Base-by-base conservation (phyloP, 2,888 invertebrate species). In the Punctoribates punctum region DNA sequence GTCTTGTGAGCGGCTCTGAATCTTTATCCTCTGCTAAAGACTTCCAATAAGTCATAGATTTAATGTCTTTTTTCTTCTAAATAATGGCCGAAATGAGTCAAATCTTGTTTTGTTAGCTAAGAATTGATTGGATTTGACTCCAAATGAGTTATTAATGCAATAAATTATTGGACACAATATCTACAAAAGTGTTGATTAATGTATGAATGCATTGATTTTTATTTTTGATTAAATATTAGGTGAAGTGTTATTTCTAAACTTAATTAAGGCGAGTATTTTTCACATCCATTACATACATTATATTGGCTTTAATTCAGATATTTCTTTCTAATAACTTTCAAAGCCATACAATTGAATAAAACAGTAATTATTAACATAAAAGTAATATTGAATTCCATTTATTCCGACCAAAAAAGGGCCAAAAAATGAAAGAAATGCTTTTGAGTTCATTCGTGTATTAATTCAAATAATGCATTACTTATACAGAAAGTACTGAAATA, bases 201-300 rank as follows among this genome's bases (percentile, higher is more conserved):
- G 29, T 34, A n/a, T 15, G 34, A 11, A 27, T 9, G 17, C 8
- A 29, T 27, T 62, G 34, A 34, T 62, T 34, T 62, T 62, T 13
- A 27, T 23, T 34, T 62, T 27, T 29, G 27, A 29, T 62, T 62
- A 62, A 29, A 62, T 27, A 62, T 62, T 62, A 62, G 34, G 1
- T 70, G 34, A 42, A 70, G 42, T 42, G 70, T 38, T 34, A 34
- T 34, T 34, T 34, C 34, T 42, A 38, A 13, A 70, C 29, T 70
- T 38, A 70, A 70, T 70, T 70, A 70, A 70, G 70, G 42, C 70
- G 38, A 70, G 20, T 38, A 65, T 62, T 27, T 11, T 62, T n/a
- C 9, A 23, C 4, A 9, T 27, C 3, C 60, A 20, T 42, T 42
- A 1, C 42, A 42, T 42, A 42, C 42, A 42, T 42, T 42, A 42